A percentile compares a stretch with the other conserved stretches of the same genome.
Evolutionary conservation across 2,113 vertebrate genomes (phyloP).

Genomic region (Cyanoramphus novaezelandiae): DNA sequence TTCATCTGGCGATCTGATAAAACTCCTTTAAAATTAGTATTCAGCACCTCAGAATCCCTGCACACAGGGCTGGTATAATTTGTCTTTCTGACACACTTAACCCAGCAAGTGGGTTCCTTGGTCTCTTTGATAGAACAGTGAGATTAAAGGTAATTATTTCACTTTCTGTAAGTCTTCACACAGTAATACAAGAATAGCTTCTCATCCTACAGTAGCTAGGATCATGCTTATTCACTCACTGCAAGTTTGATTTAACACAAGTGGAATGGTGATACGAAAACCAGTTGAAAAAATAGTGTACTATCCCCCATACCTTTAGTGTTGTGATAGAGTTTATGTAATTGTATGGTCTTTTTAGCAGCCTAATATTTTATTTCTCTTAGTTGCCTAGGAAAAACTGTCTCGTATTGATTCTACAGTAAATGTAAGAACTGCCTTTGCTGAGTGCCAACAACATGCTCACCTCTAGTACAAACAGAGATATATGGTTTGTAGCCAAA

Average conservation of each 20-base stretch:
- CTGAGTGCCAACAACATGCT: background rate
- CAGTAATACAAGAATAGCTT: background rate
- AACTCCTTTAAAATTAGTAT: conserved; percentile 57
- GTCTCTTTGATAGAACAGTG: conserved; percentile 7
- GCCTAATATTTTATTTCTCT: background rate
- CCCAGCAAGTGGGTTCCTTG: background rate
- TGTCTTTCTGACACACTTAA: conserved; percentile 57
- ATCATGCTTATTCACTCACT: background rate
- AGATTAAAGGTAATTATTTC: conserved; percentile 47
- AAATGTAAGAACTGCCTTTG: background rate
- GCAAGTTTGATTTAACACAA: background rate
- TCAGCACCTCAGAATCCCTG: background rate
- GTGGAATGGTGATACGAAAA: background rate
- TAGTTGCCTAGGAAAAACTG: background rate
- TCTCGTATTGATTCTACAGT: background rate
- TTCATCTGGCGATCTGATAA: conserved; percentile 54
- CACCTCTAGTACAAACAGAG: background rate
- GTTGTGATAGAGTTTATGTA: background rate
- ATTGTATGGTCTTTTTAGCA: background rate
- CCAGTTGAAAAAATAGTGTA: background rate
- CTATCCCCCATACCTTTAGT: background rate
- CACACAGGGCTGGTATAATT: background rate
- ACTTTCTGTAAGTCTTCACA: background rate
- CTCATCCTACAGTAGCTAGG: background rate
- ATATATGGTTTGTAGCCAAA: background rate